These are phyloP conservation scores for Odontocolon sp. DNA, from an alignment of 2,888 invertebrate species.

Conservation along the genomic window DNA sequence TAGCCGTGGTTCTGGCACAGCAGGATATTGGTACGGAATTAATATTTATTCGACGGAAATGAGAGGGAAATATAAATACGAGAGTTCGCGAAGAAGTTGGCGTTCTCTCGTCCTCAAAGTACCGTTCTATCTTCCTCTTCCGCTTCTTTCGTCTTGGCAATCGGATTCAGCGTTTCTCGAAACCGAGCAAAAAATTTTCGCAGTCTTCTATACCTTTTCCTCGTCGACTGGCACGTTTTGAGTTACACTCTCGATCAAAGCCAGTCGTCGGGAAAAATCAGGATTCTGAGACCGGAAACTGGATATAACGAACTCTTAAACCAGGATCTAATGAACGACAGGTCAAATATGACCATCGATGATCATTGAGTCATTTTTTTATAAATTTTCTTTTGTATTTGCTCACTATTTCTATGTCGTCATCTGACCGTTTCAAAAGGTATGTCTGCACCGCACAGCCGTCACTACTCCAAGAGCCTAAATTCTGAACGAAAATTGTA, in stretches of 20 bases:
- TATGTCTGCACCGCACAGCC: not conserved
- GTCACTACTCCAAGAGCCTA: not conserved
- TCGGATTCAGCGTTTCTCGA: slow-evolving; percentile 19
- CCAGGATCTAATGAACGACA: slow-evolving; percentile 67
- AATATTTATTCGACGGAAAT: slow-evolving; percentile 66
- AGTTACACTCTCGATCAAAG: slow-evolving; percentile 9
- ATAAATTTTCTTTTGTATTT: slow-evolving; percentile 70
- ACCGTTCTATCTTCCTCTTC: too few relatives aligned
- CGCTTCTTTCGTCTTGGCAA: slow-evolving; percentile 43
- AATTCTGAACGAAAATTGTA: too few relatives aligned
- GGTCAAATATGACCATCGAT: slow-evolving; percentile 69
- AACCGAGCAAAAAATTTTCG: slow-evolving; percentile 13
- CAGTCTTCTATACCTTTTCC: not conserved
- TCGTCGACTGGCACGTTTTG: not conserved
- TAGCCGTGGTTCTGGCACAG: slow-evolving; percentile 17
- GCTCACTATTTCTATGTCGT: not conserved
- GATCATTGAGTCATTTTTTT: slow-evolving; percentile 73
- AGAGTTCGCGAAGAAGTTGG: slow-evolving; percentile 58
- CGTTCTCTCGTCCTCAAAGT: too few relatives aligned
- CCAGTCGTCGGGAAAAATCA: slow-evolving; percentile 7
- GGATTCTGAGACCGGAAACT: not conserved
- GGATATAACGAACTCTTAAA: not conserved
- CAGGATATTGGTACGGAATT: slow-evolving; percentile 60
- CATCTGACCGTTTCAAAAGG: not conserved
- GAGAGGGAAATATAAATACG: slow-evolving; percentile 66